Evolutionary conservation across 1,140 invertebrate genomes (phyloP).

Genomic region (Diploscapter pachys): DNA sequence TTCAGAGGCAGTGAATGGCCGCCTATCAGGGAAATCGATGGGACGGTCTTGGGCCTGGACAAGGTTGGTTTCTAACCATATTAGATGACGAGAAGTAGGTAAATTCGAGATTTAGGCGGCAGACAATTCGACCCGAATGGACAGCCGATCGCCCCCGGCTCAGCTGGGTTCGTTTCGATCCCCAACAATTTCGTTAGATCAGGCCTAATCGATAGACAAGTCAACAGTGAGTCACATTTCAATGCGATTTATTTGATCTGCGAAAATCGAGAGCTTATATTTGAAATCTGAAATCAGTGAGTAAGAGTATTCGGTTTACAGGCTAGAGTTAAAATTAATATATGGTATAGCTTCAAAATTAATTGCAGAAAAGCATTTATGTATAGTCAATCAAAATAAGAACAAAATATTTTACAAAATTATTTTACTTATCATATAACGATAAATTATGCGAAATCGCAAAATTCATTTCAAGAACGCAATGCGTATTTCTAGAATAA

Average conservation of each 20-base stretch:
- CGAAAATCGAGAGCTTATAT: neutral
- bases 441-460: neutral
- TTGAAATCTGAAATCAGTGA: neutral
- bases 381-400: neutral
- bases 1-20: too few relatives aligned
- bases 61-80: too few relatives aligned
- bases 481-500: too few relatives aligned
- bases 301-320: neutral
- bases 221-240: constrained; percentile 17
- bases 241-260: neutral
- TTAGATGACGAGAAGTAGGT: too few relatives aligned
- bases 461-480: too few relatives aligned
- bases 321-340: neutral
- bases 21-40: too few relatives aligned
- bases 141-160: too few relatives aligned
- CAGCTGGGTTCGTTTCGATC: too few relatives aligned
- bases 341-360: neutral
- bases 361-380: neutral
- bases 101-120: too few relatives aligned
- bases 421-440: neutral
- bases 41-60: too few relatives aligned
- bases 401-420: neutral
- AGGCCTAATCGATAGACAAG: constrained; percentile 6
- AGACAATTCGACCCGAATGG: too few relatives aligned
- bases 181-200: constrained; percentile 5